These are phyloP conservation scores for Noctua pronuba DNA, from an alignment of 2,888 invertebrate species.

Conservation along the genomic window DNA sequence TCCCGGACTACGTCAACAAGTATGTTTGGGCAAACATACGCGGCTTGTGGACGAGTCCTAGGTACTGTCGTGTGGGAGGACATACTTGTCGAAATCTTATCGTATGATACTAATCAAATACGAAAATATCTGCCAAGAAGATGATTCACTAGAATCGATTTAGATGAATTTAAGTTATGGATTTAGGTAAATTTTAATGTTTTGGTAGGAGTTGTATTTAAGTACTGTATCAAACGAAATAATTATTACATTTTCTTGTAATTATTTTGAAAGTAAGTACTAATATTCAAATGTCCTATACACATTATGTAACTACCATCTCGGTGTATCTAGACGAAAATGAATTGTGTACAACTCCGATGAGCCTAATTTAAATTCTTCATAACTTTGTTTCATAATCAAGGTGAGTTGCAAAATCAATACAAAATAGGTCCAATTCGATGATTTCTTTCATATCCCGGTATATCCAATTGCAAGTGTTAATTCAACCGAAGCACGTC, in stretches of 20 bases:
- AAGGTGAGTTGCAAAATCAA: background rate
- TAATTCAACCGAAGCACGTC: background rate
- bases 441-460: background rate
- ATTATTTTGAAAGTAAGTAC: background rate
- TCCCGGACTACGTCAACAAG: slow-evolving; percentile 17
- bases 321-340: too few species aligned
- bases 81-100: too few species aligned
- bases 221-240: background rate
- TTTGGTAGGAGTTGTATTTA: background rate
- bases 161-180: background rate
- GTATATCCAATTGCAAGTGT: background rate
- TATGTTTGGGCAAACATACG: slow-evolving; percentile 14
- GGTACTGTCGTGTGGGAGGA: background rate
- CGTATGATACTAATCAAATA: background rate
- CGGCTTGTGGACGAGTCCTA: background rate
- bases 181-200: background rate
- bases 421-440: background rate
- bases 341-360: background rate
- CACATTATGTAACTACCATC: background rate
- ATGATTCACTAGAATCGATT: background rate
- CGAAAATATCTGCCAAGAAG: background rate
- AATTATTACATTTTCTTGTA: too few species aligned
- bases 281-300: background rate
- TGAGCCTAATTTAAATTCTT: too few species aligned
- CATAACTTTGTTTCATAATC: background rate